Conservation (phyloP, 2,113 vertebrate genomes). For the Apaloderma vittatum region DNA sequence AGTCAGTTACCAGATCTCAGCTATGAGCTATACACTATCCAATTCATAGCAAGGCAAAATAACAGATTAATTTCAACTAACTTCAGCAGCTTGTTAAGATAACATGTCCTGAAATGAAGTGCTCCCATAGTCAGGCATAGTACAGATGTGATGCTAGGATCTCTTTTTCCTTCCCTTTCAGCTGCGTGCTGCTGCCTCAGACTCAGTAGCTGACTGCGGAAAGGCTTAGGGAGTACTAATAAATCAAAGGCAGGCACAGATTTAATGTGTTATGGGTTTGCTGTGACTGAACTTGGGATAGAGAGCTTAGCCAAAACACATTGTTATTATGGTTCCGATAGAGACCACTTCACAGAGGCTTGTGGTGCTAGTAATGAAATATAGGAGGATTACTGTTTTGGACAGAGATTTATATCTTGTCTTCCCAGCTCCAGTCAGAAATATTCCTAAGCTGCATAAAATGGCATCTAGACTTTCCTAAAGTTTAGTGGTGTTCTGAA, state of each 20-base stretch:
- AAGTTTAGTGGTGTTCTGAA: constrained; percentile 26
- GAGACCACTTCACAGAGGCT: constrained; percentile 35
- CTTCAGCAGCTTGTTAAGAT: constrained; percentile 27
- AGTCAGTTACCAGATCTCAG: background rate
- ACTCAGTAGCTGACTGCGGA: background rate
- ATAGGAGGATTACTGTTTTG: constrained; percentile 57
- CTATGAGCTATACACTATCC: background rate
- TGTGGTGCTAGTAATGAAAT: constrained; percentile 51
- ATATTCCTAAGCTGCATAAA: constrained; percentile 16
- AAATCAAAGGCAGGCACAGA: constrained; percentile 38
- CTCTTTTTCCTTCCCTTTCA: background rate
- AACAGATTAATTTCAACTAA: constrained; percentile 4
- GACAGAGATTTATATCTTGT: constrained; percentile 63
- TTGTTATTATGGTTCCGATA: constrained; percentile 23
- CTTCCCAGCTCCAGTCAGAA: constrained; percentile 49
- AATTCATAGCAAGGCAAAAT: constrained; percentile 6
- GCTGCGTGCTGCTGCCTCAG: background rate
- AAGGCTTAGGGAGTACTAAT: constrained; percentile 17
- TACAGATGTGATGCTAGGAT: background rate
- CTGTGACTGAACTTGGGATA: constrained; percentile 37
- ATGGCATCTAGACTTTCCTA: constrained; percentile 20
- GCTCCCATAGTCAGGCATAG: background rate
- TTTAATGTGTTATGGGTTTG: constrained; percentile 28
- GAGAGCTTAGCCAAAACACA: constrained; percentile 42
- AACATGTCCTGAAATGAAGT: background rate